phyloP scores from a whole-genome alignment of 2,113 vertebrate species.

The Lycaon pictus region DNA sequence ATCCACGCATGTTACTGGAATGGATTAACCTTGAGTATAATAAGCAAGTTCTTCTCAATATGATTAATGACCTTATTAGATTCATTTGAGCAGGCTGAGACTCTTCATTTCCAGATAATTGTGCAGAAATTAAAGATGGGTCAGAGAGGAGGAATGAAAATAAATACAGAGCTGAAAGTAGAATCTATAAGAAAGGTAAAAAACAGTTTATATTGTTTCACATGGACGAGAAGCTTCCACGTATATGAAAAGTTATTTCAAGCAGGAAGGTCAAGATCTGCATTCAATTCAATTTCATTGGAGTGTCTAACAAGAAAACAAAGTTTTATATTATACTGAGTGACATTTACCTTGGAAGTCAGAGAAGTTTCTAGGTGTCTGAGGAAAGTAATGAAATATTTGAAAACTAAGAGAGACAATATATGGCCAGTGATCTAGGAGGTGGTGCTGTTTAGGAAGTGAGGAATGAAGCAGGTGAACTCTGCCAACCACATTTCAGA shows the following conservation, averaged over 20 bases:
- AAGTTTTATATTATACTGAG: constrained; percentile 19
- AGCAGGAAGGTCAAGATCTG: constrained; percentile 13
- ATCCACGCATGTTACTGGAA: not conserved
- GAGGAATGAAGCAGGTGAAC: not conserved
- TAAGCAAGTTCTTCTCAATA: constrained; percentile 19
- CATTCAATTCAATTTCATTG: constrained; percentile 55
- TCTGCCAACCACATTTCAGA: not conserved
- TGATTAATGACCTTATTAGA: constrained; percentile 57
- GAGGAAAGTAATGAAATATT: constrained; percentile 33
- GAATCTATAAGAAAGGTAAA: not conserved
- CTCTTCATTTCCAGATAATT: not conserved
- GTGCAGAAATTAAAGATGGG: not conserved
- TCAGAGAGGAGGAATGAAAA: not conserved
- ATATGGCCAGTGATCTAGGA: not conserved
- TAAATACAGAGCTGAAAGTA: not conserved
- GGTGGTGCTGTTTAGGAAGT: not conserved
- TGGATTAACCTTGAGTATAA: not conserved
- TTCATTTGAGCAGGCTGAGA: not conserved
- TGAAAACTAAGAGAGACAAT: not conserved
- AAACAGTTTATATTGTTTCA: constrained; percentile 13
- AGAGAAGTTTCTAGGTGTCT: constrained; percentile 32
- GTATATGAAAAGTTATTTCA: constrained; percentile 24
- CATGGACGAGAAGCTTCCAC: not conserved
- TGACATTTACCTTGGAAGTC: constrained; percentile 62
- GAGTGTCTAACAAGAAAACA: constrained; percentile 45